Conservation (phyloP, 2,113 vertebrate genomes). For the Raja brachyura region DNA sequence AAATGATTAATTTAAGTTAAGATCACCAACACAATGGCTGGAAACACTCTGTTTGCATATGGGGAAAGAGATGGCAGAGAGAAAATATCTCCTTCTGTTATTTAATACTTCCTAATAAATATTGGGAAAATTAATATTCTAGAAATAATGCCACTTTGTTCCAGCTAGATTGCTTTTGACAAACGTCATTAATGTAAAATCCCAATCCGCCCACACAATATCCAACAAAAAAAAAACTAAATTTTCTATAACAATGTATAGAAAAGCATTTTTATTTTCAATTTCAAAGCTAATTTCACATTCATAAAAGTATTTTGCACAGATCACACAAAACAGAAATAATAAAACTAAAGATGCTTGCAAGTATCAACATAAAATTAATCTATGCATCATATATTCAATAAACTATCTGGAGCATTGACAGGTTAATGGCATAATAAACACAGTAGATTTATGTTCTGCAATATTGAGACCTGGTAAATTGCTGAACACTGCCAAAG, state of each 20-base stretch:
- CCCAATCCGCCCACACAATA: background rate
- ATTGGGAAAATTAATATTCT: background rate
- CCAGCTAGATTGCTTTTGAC: background rate
- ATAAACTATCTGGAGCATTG: background rate
- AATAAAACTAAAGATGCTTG: background rate
- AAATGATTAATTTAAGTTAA: background rate
- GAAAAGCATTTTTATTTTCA: background rate
- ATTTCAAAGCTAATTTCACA: background rate
- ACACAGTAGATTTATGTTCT: background rate
- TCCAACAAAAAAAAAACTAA: background rate
- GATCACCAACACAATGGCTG: background rate
- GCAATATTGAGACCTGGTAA: background rate
- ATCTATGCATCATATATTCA: background rate
- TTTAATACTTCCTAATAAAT: background rate
- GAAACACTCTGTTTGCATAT: background rate
- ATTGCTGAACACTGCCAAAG: background rate
- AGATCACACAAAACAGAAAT: background rate
- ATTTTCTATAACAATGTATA: background rate
- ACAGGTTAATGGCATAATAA: background rate
- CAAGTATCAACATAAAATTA: background rate
- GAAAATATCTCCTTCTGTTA: too few species aligned
- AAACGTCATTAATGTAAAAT: background rate
- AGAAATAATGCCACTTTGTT: too few species aligned
- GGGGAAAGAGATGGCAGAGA: background rate
- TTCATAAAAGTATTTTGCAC: background rate